Percentiles rank a stretch among this genome's conserved stretches.
Evolutionary conservation across 2,113 vertebrate genomes (phyloP).

Genomic region (Platanista minor): DNA sequence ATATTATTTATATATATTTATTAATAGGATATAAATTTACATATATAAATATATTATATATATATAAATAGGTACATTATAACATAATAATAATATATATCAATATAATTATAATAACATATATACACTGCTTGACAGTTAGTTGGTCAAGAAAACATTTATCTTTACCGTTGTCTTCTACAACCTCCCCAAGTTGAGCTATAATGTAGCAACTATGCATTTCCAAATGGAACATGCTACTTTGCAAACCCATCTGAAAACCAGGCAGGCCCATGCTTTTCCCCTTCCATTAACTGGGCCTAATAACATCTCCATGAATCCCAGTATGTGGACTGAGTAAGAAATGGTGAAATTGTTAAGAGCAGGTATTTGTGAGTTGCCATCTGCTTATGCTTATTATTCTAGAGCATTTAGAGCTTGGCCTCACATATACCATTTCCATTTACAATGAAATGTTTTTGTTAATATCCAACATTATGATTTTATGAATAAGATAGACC

Average conservation of each 20-base stretch:
- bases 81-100: background rate
- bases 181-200: background rate
- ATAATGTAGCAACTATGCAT: background rate
- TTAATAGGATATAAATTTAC: background rate
- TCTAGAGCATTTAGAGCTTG: background rate
- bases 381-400: background rate
- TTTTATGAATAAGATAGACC: background rate
- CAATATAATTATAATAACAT: background rate
- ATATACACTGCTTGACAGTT: background rate
- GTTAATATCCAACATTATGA: background rate
- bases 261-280: background rate
- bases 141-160: slow-evolving; percentile 1
- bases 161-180: background rate
- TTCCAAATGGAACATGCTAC: background rate
- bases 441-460: background rate
- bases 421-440: background rate
- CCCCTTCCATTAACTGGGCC: background rate
- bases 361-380: background rate
- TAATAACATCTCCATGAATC: background rate
- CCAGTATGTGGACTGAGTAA: background rate
- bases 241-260: background rate
- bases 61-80: background rate
- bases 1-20: background rate
- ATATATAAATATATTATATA: background rate
- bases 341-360: background rate